Conservation (phyloP, 2,888 invertebrate genomes). For the Cantharis nigra region DNA sequence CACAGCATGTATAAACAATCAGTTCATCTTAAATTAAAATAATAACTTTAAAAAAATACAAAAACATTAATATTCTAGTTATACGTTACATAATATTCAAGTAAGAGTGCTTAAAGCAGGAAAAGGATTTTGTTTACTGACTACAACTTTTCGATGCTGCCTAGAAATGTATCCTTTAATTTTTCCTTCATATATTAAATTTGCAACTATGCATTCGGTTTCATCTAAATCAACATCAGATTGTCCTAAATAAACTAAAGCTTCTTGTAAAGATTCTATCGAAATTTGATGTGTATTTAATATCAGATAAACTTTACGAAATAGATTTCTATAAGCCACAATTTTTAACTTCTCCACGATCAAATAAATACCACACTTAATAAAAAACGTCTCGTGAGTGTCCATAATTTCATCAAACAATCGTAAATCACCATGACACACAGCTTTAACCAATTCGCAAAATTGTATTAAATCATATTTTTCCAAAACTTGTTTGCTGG, state of each 20-base stretch:
- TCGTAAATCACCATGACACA: conserved; percentile 87
- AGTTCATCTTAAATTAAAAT: neutral
- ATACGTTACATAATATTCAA: neutral
- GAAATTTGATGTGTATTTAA: conserved; percentile 86
- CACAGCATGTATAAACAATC: too few species aligned
- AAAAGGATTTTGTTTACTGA: conserved; percentile 97
- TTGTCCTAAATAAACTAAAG: conserved; percentile 79
- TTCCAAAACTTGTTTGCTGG: conserved; percentile 76
- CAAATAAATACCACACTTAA: conserved; percentile 94
- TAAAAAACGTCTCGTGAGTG: conserved; percentile 89
- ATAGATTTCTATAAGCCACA: conserved; percentile 93
- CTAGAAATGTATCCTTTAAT: conserved; percentile 98
- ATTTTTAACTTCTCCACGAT: conserved; percentile 96
- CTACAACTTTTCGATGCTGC: conserved; percentile 95
- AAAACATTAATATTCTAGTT: too few species aligned
- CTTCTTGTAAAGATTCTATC: conserved; percentile 80
- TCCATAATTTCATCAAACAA: conserved; percentile 84
- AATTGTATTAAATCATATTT: conserved; percentile 93
- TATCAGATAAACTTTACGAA: conserved; percentile 85
- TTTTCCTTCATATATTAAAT: conserved; percentile 94
- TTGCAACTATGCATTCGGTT: conserved; percentile 94
- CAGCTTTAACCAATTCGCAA: conserved; percentile 84
- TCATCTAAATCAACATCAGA: conserved; percentile 91
- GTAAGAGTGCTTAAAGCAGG: conserved; percentile 74
- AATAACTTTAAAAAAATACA: neutral